phyloP scores from a whole-genome alignment of 2,888 invertebrate genomes.

The Pyrocoelia pectoralis region DNA sequence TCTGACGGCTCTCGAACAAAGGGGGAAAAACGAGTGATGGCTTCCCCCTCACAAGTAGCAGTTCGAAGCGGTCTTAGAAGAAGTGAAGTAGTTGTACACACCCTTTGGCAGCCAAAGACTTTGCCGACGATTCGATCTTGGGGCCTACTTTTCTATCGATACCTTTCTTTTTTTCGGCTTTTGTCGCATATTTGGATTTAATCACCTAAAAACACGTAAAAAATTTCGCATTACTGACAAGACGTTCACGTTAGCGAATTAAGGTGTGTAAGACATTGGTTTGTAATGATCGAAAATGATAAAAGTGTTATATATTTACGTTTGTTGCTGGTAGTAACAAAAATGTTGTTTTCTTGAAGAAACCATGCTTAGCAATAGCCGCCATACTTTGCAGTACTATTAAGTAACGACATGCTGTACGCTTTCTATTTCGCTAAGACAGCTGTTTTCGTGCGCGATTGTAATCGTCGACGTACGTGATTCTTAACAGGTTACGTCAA shows the following conservation, averaged over 20 bases:
- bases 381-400: slow-evolving; percentile 62
- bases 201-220: slow-evolving; percentile 45
- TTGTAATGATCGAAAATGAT: neutral
- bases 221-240: slow-evolving; percentile 41
- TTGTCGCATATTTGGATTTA: slow-evolving; percentile 54
- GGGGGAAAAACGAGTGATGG: slow-evolving; percentile 53
- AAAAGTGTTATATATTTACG: slow-evolving; percentile 57
- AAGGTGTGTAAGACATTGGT: too few relatives aligned
- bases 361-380: slow-evolving; percentile 67
- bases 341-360: slow-evolving; percentile 58
- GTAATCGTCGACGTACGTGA: slow-evolving; percentile 45
- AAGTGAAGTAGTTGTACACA: slow-evolving; percentile 56
- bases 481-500: slow-evolving; percentile 42
- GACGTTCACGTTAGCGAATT: slow-evolving; percentile 27
- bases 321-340: slow-evolving; percentile 53
- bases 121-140: slow-evolving; percentile 64
- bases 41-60: slow-evolving; percentile 48
- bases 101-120: slow-evolving; percentile 76
- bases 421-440: slow-evolving; percentile 12
- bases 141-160: slow-evolving; percentile 58
- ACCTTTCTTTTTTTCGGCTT: slow-evolving; percentile 58
- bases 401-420: slow-evolving; percentile 26
- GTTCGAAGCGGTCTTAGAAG: slow-evolving; percentile 43
- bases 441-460: slow-evolving; percentile 17
- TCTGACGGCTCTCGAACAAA: slow-evolving; percentile 42